phyloP scores from a whole-genome alignment of 2,888 invertebrate species.

The Pelosia muscerda region DNA sequence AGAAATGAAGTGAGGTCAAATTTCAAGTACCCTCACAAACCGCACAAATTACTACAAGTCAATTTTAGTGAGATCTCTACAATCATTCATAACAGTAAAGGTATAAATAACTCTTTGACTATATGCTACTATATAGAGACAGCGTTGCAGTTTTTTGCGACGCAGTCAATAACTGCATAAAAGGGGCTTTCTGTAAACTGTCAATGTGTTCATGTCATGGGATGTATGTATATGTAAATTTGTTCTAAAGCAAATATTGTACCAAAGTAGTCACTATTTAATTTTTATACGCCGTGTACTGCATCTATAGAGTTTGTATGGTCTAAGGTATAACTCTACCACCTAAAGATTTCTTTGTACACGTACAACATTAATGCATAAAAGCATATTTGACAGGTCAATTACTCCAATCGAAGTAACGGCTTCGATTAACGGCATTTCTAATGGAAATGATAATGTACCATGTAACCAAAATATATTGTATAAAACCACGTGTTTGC shows the following conservation, averaged over 20 bases:
- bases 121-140: too few relatives aligned
- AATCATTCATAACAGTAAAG: not conserved
- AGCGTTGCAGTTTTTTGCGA: too few relatives aligned
- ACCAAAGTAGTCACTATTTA: too few relatives aligned
- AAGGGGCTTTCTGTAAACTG: too few relatives aligned
- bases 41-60: not conserved
- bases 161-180: too few relatives aligned
- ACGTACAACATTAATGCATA: constrained; percentile 20
- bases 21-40: not conserved
- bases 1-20: not conserved
- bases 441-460: constrained; percentile 40
- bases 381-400: constrained; percentile 31
- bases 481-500: constrained; percentile 36
- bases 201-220: too few relatives aligned
- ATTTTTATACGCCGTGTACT: too few relatives aligned
- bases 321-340: not conserved
- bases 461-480: constrained; percentile 41
- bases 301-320: too few relatives aligned
- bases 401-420: constrained; percentile 45
- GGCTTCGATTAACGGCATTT: constrained; percentile 47
- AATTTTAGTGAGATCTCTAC: not conserved
- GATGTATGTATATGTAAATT: too few relatives aligned
- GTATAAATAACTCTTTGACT: too few relatives aligned
- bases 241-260: too few relatives aligned
- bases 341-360: not conserved